These are phyloP conservation scores for Micrasema minimum DNA, from an alignment of 1,140 invertebrate genomes.

Conservation along the genomic window DNA sequence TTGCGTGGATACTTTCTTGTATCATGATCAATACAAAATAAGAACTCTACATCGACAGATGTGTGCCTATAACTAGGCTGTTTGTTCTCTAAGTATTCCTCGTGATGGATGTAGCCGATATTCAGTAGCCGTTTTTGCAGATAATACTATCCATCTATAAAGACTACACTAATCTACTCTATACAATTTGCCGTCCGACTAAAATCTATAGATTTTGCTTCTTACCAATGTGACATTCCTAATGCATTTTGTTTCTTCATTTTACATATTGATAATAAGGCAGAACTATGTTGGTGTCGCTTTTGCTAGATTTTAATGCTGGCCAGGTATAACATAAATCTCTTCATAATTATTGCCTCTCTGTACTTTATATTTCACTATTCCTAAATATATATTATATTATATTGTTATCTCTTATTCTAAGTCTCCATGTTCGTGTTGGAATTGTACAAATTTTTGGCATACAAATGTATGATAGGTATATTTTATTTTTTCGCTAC, in stretches of 20 bases:
- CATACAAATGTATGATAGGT: slow-evolving; percentile 29
- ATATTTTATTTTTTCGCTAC: slow-evolving; percentile 35
- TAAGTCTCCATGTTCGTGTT: slow-evolving; percentile 27
- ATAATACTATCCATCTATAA: slow-evolving; percentile 1
- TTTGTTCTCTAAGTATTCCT: slow-evolving; percentile 30
- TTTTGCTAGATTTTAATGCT: slow-evolving; percentile 28
- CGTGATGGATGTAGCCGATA: slow-evolving; percentile 7
- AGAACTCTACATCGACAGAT: slow-evolving; percentile 49
- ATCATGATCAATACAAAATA: slow-evolving; percentile 33
- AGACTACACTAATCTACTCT: background rate
- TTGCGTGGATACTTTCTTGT: slow-evolving; percentile 41
- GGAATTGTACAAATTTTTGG: slow-evolving; percentile 35
- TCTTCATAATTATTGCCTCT: slow-evolving; percentile 32
- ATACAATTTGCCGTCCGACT: slow-evolving; percentile 42
- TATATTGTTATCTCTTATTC: slow-evolving; percentile 33
- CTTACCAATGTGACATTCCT: slow-evolving; percentile 44
- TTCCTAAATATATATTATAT: slow-evolving; percentile 24
- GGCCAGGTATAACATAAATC: slow-evolving; percentile 18
- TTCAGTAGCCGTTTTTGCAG: slow-evolving; percentile 20
- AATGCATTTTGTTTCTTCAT: slow-evolving; percentile 39
- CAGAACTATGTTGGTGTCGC: slow-evolving; percentile 16
- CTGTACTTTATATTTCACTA: slow-evolving; percentile 29
- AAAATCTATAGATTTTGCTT: slow-evolving; percentile 10
- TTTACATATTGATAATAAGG: slow-evolving; percentile 21
- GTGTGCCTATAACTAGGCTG: slow-evolving; percentile 42